phyloP scores from a whole-genome alignment of 2,888 invertebrate genomes.

The Limnephilus auricula region DNA sequence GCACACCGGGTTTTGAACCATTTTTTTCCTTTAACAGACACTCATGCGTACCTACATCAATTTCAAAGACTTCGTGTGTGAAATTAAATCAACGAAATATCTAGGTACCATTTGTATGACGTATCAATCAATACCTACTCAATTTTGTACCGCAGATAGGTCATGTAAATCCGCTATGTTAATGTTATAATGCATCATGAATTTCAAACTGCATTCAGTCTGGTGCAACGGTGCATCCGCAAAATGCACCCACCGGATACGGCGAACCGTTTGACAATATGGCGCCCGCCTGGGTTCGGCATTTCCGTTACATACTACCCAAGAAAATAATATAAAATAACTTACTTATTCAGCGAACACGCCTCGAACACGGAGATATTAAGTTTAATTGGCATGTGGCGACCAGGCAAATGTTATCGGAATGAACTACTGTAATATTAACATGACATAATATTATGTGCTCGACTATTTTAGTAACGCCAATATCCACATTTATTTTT shows the following conservation, averaged over 20 bases:
- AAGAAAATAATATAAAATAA: slow-evolving; percentile 3
- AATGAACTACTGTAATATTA: not conserved
- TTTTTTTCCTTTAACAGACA: no score
- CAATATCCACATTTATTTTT: not conserved
- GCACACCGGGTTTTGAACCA: not conserved
- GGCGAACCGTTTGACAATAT: slow-evolving; percentile 26
- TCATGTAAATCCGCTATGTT: not conserved
- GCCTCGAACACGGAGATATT: slow-evolving; percentile 6
- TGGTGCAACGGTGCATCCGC: not conserved
- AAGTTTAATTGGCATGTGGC: not conserved
- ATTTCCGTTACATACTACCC: slow-evolving; percentile 22
- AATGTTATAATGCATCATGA: not conserved
- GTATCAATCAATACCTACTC: no score
- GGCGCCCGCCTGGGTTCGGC: slow-evolving; percentile 36
- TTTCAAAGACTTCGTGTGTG: not conserved
- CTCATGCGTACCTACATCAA: no score
- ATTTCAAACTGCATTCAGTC: not conserved
- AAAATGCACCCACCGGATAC: slow-evolving; percentile 21
- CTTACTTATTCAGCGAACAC: not conserved
- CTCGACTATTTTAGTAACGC: slow-evolving; percentile 2
- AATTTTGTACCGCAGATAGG: not conserved
- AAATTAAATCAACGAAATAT: no score
- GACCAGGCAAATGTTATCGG: not conserved
- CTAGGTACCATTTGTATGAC: no score
- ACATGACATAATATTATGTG: not conserved